Conservation (phyloP, 2,113 vertebrate species). For the Fregetta grallaria region DNA sequence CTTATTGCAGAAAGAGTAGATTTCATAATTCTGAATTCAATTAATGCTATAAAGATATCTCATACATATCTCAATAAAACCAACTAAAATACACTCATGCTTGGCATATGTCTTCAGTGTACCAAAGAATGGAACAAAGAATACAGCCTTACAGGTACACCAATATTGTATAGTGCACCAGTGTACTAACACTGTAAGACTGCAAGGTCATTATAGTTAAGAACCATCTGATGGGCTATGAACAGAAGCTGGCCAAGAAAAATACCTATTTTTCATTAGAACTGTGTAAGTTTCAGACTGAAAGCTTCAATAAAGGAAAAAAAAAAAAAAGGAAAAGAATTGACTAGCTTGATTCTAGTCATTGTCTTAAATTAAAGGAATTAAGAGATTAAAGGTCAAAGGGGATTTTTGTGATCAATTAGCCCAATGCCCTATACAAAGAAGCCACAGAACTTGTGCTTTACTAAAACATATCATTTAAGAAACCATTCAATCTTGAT, state of each 20-base stretch:
- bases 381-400: constrained; percentile 19
- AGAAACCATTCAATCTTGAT: constrained; percentile 45
- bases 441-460: constrained; percentile 26
- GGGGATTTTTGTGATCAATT: constrained; percentile 9
- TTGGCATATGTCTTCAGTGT: not conserved
- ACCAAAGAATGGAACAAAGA: not conserved
- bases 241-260: not conserved
- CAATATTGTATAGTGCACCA: not conserved
- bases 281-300: not conserved
- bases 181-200: not conserved
- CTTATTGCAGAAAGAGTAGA: not conserved
- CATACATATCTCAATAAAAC: not conserved
- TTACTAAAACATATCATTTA: constrained; percentile 50
- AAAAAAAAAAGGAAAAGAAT: not conserved
- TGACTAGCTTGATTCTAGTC: not conserved
- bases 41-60: not conserved
- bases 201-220: not conserved
- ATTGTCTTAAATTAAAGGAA: not conserved
- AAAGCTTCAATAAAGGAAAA: not conserved
- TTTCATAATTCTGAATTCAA: not conserved
- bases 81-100: not conserved
- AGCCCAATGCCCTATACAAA: not conserved
- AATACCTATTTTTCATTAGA: not conserved
- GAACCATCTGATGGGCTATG: not conserved
- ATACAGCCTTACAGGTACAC: not conserved